Base-by-base conservation (phyloP, 2,797 vertebrate genomes). In the Lycodopsis pacificus region DNA sequence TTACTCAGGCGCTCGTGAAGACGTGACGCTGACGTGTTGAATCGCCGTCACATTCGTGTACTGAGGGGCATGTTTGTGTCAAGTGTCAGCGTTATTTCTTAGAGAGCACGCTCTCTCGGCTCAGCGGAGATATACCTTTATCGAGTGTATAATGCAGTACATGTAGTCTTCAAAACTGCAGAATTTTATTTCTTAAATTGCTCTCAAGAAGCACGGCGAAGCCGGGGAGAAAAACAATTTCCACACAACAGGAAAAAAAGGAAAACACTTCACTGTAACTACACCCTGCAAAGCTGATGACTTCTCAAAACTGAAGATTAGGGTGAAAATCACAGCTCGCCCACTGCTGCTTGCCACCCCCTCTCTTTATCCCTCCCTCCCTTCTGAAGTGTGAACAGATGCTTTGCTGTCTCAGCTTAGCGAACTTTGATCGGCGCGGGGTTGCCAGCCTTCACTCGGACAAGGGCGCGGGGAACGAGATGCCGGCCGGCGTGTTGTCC, bases 221-320 rank as follows among this genome's bases (percentile, higher is more conserved):
- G 71, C 69, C 2, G 12, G 30, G 38, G 46, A 56, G 59, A 75
- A 74, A 86, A 88, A 85, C 86, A 73, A 86, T 91, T 88, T 91
- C 77, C 80, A 38, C 63, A 14, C 51, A 80, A 72, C 74, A 80
- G 56, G 56, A 20, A 48, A 20, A 75, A 81, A 77, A 69, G 38
- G 70, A 77, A 91, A 91, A 86, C 78, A 71, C 73, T 85, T 88
- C 57, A 67, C 83, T 84, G 83, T 84, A 79, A 82, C 76, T 76
- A 80, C 70, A 79, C 22, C 76, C 83, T 51, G 80, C 74, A 85
- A 91, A 92, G 77, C 66, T 90, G 88, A 91, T 91, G 91, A 92
- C 90, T 85, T 84, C 77, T 81, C 85, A 77, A 77, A 90, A 87
- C 42, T 22, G 58, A 79, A 85, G 88, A 89, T 91, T 90, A 88